phyloP scores from a whole-genome alignment of 2,797 vertebrate genomes.

The Etheostoma perlongum region DNA sequence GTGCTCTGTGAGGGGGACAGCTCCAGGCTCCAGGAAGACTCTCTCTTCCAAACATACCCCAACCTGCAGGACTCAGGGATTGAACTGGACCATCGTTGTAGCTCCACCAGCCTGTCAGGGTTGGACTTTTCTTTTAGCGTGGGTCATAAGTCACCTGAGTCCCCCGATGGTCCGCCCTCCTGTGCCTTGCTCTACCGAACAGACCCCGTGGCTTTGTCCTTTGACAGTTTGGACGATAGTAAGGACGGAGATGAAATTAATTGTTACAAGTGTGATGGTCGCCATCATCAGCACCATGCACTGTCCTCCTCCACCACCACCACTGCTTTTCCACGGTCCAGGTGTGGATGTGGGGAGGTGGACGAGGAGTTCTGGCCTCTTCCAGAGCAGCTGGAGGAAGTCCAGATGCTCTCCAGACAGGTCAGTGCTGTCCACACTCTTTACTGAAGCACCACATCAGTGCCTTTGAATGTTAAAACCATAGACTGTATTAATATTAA shows the following conservation, averaged over 20 bases:
- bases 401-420: conserved; percentile 87
- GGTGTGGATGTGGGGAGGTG: conserved; percentile 62
- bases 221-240: conserved; percentile 60
- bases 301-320: conserved; percentile 26
- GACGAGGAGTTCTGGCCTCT: conserved; percentile 92
- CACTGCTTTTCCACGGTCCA: conserved; percentile 69
- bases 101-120: conserved; percentile 66
- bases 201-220: conserved; percentile 60
- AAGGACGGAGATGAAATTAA: conserved; percentile 13
- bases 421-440: conserved; percentile 66
- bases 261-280: background rate
- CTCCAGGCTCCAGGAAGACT: conserved; percentile 17
- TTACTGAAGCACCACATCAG: background rate
- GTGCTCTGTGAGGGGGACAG: conserved; percentile 59
- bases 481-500: no score
- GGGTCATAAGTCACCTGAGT: conserved; percentile 55
- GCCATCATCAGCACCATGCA: conserved; percentile 9
- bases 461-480: no score
- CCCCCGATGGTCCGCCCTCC: conserved; percentile 55
- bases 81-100: conserved; percentile 86
- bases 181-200: conserved; percentile 49
- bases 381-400: conserved; percentile 87
- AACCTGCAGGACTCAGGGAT: conserved; percentile 91
- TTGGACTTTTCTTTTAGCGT: conserved; percentile 43
- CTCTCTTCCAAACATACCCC: conserved; percentile 61